Evolutionary conservation across 2,888 invertebrate species (phyloP), one percentile per base, ranked within the genome.

Genomic region (Tortrix viridana): DNA sequence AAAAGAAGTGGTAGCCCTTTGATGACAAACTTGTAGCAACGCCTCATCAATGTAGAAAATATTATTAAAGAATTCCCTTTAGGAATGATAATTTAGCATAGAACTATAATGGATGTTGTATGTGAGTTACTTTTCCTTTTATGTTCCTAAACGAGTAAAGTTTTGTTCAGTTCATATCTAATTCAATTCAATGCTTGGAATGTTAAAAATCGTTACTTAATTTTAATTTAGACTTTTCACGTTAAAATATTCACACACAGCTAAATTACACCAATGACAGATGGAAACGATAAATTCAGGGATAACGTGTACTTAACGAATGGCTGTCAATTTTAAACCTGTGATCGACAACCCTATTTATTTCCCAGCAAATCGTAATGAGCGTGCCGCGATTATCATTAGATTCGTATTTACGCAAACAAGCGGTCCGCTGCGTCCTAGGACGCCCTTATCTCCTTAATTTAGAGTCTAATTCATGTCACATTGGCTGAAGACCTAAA

Each of bases 321-420:
- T 1, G 41, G 6, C 16, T 41, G 16, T 6, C 41, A 57, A 48
- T 47, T 47, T 41, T 26, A 20, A 7, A 3, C 43, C 48, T 26
- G 14, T 22, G 43, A 60, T 23, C 19, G 55, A 23, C 54, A 65
- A 49, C 65, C 65, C 65, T 60, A 65, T 60, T 60, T 54, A 49
- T 54, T 49, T 49, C 48, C 22, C 49, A 54, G 38, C 37, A 44
- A 55, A 60, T 48, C 54, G 64, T 58, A 58, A 63, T 60, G 55
- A 65, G 55, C 48, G 54, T 60, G 38, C 62, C 26, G 23, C 55
- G 55, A 60, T 65, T 60, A 65, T 65, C 65, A 65, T 65, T 60
- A 65, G 65, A 46, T 43, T 20, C 60, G 50, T 65, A 60, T 65
- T 65, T 55, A 65, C 60, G 38, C 65, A 46, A 38, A 49, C 64